These are phyloP conservation scores for Rhabdomys pumilio DNA, from an alignment of 2,797 vertebrate genomes.

Conservation along the genomic window DNA sequence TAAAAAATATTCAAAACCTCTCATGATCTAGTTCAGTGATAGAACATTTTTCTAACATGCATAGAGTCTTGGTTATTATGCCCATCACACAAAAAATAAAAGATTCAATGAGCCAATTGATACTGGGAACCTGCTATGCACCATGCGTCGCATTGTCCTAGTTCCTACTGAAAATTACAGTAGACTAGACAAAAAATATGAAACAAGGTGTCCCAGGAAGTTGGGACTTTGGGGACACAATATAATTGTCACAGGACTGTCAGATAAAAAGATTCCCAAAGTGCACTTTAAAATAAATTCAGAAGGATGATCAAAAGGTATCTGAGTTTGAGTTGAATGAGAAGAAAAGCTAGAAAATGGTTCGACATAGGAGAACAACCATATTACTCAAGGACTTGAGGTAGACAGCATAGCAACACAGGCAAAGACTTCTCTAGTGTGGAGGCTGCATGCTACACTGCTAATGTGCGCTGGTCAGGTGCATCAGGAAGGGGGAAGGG, in stretches of 20 bases:
- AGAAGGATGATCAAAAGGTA: conserved; percentile 36
- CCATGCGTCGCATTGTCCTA: not conserved
- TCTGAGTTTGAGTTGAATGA: not conserved
- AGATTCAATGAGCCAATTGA: not conserved
- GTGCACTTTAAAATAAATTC: conserved; percentile 40
- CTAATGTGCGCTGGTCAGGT: not conserved
- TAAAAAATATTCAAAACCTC: not conserved
- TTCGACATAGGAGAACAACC: not conserved
- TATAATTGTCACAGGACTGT: not conserved
- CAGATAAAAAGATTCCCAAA: not conserved
- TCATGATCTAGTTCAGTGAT: not conserved
- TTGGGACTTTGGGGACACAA: not conserved
- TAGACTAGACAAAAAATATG: not conserved
- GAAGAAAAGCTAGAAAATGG: not conserved
- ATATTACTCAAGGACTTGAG: not conserved
- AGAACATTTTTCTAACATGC: not conserved
- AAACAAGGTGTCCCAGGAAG: not conserved
- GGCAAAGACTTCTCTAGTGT: not conserved
- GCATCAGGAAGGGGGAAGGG: not conserved
- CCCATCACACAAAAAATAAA: not conserved
- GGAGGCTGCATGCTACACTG: not conserved
- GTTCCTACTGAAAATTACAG: not conserved
- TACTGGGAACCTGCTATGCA: not conserved
- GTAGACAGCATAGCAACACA: not conserved
- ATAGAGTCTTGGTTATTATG: not conserved